Base-by-base conservation (phyloP, 2,797 vertebrate genomes). In the Lacerta agilis region DNA sequence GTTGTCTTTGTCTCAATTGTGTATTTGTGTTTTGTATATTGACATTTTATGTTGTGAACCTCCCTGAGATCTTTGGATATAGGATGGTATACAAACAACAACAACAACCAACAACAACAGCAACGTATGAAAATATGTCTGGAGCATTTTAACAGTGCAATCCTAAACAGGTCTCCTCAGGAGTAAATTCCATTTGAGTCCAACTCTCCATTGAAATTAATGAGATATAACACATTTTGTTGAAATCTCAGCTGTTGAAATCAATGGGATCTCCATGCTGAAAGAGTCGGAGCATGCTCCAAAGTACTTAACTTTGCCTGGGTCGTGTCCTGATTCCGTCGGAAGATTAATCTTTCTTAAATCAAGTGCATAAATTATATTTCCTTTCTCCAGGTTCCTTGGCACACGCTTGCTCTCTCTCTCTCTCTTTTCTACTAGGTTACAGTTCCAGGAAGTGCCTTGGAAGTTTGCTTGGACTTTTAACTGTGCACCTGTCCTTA, bases 401-500 rank as follows among this genome's bases (percentile, higher is more conserved):
- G 29, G 66, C 13, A 13, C 17, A n/a, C 45, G 10, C 73, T 45
- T 55, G 23, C 15, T 36, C 1, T 2, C 7, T 1, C 1, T 2
- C 7, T 1, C 36, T 78, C 9, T 29, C 23, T 8, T 76, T 76
- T 86, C 76, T 43, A 2, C 33, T 64, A 89, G 90, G 72, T 77
- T 88, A 81, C 49, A 9, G 41, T 38, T 72, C 67, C 86, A 90
- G 91, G 49, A 86, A 90, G 27, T 45, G 36, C 5, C 33, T 64
- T 90, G 71, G 87, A 87, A 92, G 91, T 95, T 93, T 94, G 83
- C 91, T 92, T 90, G 82, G 90, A 93, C 88, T 92, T 55, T 95
- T 92, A 96, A 94, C 95, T 97, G 95, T 96, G 88, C 93, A 95
- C 95, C 96, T 97, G 96, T 94, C 96, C 96, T 93, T 96, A 96